Evolutionary conservation across 1,140 invertebrate genomes (phyloP).

Genomic region (Coptotermes formosanus): DNA sequence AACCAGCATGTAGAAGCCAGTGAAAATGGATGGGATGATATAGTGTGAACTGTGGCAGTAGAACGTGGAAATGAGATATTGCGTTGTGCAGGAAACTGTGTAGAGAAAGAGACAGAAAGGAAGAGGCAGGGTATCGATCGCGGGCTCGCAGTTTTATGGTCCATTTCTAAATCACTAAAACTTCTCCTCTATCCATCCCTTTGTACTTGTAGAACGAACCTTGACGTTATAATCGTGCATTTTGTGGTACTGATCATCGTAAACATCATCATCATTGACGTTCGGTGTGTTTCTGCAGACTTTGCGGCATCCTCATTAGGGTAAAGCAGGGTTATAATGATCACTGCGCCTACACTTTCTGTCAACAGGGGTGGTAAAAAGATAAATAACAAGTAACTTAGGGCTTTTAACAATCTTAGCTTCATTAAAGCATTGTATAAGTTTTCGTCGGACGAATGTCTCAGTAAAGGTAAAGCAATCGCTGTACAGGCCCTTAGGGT

Average conservation of each 20-base stretch:
- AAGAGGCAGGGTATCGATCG: not conserved
- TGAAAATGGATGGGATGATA: not conserved
- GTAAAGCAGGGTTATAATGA: not conserved
- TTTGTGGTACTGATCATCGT: not conserved
- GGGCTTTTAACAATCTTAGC: no score
- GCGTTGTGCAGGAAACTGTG: not conserved
- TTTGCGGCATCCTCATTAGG: not conserved
- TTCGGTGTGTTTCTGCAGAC: not conserved
- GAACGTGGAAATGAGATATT: not conserved
- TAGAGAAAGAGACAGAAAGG: not conserved
- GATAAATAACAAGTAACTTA: not conserved
- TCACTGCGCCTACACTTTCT: not conserved
- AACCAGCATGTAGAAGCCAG: not conserved
- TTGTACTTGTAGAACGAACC: not conserved
- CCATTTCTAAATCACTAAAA: conserved; percentile 21
- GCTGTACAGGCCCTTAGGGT: no score
- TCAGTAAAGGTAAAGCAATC: no score
- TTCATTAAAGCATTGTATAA: no score
- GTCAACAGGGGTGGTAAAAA: not conserved
- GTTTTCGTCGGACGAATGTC: no score
- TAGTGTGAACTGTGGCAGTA: not conserved
- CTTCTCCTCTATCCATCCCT: not conserved
- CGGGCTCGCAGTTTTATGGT: conserved; percentile 7
- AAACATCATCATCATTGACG: not conserved
- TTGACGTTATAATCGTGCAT: not conserved